Evolutionary conservation across 2,797 vertebrate species (phyloP), one percentile per base, ranked within the genome.

Genomic region (Phoebastria nigripes): DNA sequence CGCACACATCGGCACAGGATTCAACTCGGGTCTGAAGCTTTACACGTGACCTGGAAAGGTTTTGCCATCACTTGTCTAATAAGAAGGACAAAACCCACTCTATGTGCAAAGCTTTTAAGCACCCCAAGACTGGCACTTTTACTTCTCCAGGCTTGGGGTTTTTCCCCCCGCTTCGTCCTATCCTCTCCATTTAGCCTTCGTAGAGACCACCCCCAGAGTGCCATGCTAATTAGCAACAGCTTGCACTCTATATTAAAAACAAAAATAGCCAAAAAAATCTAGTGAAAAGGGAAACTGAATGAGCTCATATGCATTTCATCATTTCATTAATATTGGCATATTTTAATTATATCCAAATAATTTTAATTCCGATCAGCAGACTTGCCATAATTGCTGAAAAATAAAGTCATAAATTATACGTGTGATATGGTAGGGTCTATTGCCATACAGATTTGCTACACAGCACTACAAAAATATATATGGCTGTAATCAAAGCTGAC

Each of bases 211-310:
- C 71, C 92, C 71, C 52, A 54, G 33, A 87, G 47, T 46, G 63
- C 71, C 71, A 67, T 4, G 37, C 59, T 93, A 96, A 95, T 89
- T 87, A 93, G 79, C 87, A 90, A 95, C 83, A 95, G 92, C 78
- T 90, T 89, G 90, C 42, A 69, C 8, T 47, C 42, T 20, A 9
- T 20, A 91, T 69, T 69, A 81, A 94, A 95, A 74, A 65, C 59
- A 92, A 93, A 91, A 93, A 87, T 31, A 91, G n/a, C 6, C 5
- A 18, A 3, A 52, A 79, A 59, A 49, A 10, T 1, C 24, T 24
- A 46, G 37, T 51, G 49, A 87, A 93, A 92, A 65, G 79, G 65
- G 49, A 95, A 85, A 78, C 7, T 49, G 46, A 90, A 85, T 41
- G 28, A 95, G 19, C 19, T 85, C 35, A 94, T 56, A 51, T 2